These are phyloP conservation scores for Crotalus tigris DNA, from an alignment of 2,113 vertebrate species.

Conservation along the genomic window DNA sequence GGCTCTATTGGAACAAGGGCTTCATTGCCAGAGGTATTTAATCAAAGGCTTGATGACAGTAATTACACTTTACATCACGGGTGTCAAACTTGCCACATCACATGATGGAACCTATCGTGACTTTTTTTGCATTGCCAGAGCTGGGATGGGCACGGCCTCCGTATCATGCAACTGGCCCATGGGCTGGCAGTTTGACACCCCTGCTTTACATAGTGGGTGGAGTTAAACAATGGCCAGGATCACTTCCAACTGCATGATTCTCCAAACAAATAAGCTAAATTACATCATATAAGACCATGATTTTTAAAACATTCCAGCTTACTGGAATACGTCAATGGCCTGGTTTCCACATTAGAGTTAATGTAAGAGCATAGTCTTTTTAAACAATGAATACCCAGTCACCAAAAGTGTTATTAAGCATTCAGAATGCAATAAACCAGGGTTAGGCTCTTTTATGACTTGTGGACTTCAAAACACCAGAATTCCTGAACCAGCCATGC, in stretches of 20 bases:
- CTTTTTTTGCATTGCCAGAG: too few relatives aligned
- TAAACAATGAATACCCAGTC: background rate
- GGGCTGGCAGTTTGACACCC: too few relatives aligned
- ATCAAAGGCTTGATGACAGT: background rate
- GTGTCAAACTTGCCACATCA: too few relatives aligned
- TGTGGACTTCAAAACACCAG: too few relatives aligned
- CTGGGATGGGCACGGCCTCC: too few relatives aligned
- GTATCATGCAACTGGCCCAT: too few relatives aligned
- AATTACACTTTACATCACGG: background rate
- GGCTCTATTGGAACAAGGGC: background rate
- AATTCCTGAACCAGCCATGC: too few relatives aligned
- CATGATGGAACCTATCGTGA: too few relatives aligned
- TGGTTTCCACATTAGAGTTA: background rate
- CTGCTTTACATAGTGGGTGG: background rate
- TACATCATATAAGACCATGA: background rate
- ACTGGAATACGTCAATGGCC: background rate
- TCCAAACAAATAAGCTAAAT: background rate
- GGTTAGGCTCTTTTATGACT: too few relatives aligned
- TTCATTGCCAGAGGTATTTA: background rate
- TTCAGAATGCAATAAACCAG: background rate
- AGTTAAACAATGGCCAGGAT: background rate
- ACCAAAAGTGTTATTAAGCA: background rate
- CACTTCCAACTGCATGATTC: too few relatives aligned
- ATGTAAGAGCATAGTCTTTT: background rate
- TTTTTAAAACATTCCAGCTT: background rate